Percentiles rank a stretch among this genome's conserved stretches.
Evolutionary conservation across 1,140 invertebrate genomes (phyloP).

Genomic region (Drosophila orosa): DNA sequence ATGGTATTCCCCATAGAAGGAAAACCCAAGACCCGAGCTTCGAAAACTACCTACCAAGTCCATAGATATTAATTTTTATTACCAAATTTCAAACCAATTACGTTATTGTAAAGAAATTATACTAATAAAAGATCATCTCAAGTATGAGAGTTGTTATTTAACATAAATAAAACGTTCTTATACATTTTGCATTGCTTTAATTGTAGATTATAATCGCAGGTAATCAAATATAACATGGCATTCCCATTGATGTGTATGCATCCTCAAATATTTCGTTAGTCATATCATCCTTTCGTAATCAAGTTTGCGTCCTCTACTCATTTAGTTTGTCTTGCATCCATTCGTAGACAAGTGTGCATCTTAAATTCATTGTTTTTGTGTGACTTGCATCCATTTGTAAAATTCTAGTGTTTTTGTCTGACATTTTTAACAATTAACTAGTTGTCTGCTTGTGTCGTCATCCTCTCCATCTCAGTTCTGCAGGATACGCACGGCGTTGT

Average conservation of each 20-base stretch:
- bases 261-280: neutral
- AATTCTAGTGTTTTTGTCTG: neutral
- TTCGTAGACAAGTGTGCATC: neutral
- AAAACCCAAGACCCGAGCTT: no score
- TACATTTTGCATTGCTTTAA: neutral
- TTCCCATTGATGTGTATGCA: neutral
- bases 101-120: neutral
- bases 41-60: no score
- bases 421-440: slow-evolving; percentile 27
- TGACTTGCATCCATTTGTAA: neutral
- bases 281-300: no score
- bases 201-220: neutral
- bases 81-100: neutral
- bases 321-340: neutral
- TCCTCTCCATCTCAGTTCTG: slow-evolving; percentile 43
- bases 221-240: slow-evolving; percentile 10
- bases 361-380: neutral
- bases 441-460: slow-evolving; percentile 39
- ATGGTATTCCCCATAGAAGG: neutral
- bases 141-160: neutral
- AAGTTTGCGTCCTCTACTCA: neutral
- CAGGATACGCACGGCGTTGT: slow-evolving; percentile 75
- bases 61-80: no score
- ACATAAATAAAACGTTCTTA: neutral
- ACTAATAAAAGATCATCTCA: neutral